Evolutionary conservation across 2,113 vertebrate genomes (phyloP).

Genomic region (Danio rerio): GRCz12tu NC_133189.1:11287001-11287500

Average conservation of each 20-base stretch:
- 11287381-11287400: background rate
- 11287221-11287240: conserved; percentile 64
- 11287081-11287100: conserved; percentile 62
- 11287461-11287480: conserved; percentile 21
- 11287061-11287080: conserved; percentile 64
- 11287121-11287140: conserved; percentile 72
- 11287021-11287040: conserved; percentile 44
- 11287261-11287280: conserved; percentile 1
- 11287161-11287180: conserved; percentile 68
- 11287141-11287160: conserved; percentile 78
- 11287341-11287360: too few relatives aligned
- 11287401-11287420: background rate
- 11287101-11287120: conserved; percentile 70
- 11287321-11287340: background rate
- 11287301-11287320: background rate
- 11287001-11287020: conserved; percentile 2
- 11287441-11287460: background rate
- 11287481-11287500: conserved; percentile 15
- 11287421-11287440: background rate
- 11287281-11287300: background rate
- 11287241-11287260: conserved; percentile 45
- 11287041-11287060: conserved; percentile 53
- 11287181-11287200: conserved; percentile 58
- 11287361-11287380: background rate
- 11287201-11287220: conserved; percentile 68